These are phyloP conservation scores for Pseudopodoces humilis DNA, from an alignment of 2,113 vertebrate species.

Conservation along the genomic window DNA sequence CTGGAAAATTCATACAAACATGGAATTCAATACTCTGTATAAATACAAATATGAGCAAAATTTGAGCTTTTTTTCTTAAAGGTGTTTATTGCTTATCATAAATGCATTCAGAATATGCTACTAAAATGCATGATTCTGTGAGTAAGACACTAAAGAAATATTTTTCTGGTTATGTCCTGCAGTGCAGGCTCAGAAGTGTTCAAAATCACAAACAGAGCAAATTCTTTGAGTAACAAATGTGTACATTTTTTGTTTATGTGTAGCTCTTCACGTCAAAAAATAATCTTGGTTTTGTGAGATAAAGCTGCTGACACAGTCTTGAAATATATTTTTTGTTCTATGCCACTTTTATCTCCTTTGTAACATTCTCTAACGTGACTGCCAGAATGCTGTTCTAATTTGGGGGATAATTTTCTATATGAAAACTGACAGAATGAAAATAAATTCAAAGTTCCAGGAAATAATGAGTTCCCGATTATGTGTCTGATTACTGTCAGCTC, in stretches of 20 bases:
- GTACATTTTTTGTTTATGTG: background rate
- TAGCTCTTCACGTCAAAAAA: slow-evolving; percentile 4
- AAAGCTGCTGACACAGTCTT: slow-evolving; percentile 34
- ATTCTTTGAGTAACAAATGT: slow-evolving; percentile 17
- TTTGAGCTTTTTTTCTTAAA: background rate
- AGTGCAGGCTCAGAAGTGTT: background rate
- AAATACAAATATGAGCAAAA: background rate
- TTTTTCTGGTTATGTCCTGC: background rate
- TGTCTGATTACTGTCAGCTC: slow-evolving; percentile 37
- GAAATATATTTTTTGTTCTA: slow-evolving; percentile 21
- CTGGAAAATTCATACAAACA: background rate
- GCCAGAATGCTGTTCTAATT: slow-evolving; percentile 52
- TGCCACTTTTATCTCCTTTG: slow-evolving; percentile 45
- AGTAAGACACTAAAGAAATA: background rate
- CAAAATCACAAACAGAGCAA: slow-evolving; percentile 20
- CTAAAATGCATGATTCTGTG: background rate
- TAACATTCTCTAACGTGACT: slow-evolving; percentile 23
- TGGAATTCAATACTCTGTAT: accelerated
- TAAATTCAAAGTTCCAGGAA: slow-evolving; percentile 51
- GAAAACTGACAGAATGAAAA: slow-evolving; percentile 60
- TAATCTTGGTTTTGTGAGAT: background rate
- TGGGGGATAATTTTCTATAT: slow-evolving; percentile 53
- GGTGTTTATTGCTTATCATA: background rate
- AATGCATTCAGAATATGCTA: background rate
- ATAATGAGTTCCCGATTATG: slow-evolving; percentile 56